Conservation (phyloP, 2,797 vertebrate genomes). For the Tachyglossus aculeatus region DNA sequence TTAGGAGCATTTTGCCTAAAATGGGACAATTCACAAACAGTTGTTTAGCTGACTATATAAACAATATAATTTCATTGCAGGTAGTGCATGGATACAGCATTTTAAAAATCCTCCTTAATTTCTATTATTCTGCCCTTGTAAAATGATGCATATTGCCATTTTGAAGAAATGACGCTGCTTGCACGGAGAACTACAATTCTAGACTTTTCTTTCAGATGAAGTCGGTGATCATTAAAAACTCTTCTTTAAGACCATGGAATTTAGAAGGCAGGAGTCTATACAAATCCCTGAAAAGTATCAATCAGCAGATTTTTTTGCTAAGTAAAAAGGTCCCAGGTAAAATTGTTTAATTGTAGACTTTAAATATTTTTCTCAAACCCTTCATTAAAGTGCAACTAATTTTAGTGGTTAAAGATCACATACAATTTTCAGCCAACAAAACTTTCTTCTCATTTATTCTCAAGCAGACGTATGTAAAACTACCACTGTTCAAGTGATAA, state of each 20-base stretch:
- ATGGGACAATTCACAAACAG: neutral
- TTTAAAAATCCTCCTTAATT: too few species aligned
- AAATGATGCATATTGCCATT: neutral
- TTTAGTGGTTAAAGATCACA: constrained; percentile 33
- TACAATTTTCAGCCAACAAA: constrained; percentile 23
- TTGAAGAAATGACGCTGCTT: neutral
- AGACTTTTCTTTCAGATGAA: neutral
- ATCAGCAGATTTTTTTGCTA: too few species aligned
- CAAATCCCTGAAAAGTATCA: too few species aligned
- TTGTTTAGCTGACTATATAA: too few species aligned
- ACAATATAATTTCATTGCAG: too few species aligned
- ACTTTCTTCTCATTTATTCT: constrained; percentile 41
- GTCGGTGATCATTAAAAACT: rapidly evolving
- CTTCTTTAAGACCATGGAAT: rapidly evolving
- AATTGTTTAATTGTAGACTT: too few species aligned
- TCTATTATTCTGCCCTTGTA: too few species aligned
- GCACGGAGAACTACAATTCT: rapidly evolving
- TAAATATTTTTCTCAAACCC: too few species aligned
- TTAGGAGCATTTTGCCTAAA: neutral
- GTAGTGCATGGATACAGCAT: too few species aligned
- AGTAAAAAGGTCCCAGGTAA: too few species aligned
- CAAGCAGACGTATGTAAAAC: constrained; percentile 27
- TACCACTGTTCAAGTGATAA: constrained; percentile 24
- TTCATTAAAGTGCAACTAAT: too few species aligned
- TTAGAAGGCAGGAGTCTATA: too few species aligned